A percentile compares a stretch with the other conserved stretches of the same genome.
These are phyloP conservation scores for Druceiella hillmani DNA, from an alignment of 2,888 invertebrate species.

Conservation along the genomic window DNA sequence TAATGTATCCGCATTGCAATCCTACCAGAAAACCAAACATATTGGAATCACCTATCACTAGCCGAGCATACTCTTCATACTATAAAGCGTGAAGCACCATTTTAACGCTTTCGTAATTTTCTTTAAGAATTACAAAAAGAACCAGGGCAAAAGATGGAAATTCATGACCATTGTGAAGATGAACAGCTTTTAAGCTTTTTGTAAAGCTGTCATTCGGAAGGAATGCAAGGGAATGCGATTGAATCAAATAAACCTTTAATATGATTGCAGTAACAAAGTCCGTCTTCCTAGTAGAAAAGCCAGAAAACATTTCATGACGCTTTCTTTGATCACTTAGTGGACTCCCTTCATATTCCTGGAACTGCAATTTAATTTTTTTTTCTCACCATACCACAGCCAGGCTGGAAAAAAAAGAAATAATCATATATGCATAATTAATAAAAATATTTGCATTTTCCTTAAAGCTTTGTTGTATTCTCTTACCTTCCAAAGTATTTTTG, in stretches of 20 bases:
- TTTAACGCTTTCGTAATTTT: constrained; percentile 21
- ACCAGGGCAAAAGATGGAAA: constrained; percentile 21
- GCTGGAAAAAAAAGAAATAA: background rate
- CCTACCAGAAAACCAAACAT: constrained; percentile 17
- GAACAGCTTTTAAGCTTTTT: constrained; percentile 14
- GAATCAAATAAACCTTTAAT: background rate
- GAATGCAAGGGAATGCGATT: background rate
- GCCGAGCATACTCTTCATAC: constrained; percentile 20
- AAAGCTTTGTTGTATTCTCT: background rate
- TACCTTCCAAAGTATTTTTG: background rate
- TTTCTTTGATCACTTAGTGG: constrained; percentile 1
- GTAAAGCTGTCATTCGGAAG: constrained; percentile 3
- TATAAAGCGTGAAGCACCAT: constrained; percentile 19
- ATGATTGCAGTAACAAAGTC: background rate
- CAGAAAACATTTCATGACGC: constrained; percentile 1
- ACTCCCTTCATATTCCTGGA: background rate
- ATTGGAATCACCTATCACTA: constrained; percentile 24
- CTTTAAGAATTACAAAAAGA: constrained; percentile 21
- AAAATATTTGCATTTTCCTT: no score
- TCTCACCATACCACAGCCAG: background rate
- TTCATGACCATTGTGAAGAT: constrained; percentile 21
- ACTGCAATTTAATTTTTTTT: background rate
- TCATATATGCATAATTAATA: background rate
- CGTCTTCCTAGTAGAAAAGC: background rate
- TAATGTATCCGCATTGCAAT: constrained; percentile 15